Evolutionary conservation across 2,797 vertebrate genomes (phyloP).

Genomic region (Harpagifer antarcticus): DNA sequence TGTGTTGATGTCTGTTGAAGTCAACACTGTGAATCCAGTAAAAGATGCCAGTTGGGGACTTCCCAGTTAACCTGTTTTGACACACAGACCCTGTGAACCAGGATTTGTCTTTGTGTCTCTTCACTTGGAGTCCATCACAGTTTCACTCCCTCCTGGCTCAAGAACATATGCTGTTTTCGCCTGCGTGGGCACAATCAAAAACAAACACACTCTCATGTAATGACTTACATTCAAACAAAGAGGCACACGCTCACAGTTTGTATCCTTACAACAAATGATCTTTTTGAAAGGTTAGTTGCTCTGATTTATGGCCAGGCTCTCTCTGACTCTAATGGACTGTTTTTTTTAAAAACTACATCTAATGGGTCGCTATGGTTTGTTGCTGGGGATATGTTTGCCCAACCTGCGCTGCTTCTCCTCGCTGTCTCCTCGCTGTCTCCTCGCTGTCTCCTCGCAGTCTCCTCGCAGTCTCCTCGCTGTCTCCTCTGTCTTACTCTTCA

Average conservation of each 20-base stretch:
- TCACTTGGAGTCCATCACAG: neutral
- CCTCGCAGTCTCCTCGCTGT: neutral
- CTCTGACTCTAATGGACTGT: slow-evolving; percentile 55
- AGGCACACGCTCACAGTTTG: neutral
- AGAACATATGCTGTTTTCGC: slow-evolving; percentile 29
- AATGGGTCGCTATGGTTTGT: slow-evolving; percentile 49
- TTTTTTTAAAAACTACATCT: slow-evolving; percentile 35
- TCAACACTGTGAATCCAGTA: slow-evolving; percentile 13
- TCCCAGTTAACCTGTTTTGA: slow-evolving; percentile 8
- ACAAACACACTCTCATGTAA: neutral
- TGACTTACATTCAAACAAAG: slow-evolving; percentile 8
- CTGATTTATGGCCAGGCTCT: slow-evolving; percentile 23
- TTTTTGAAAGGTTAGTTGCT: slow-evolving; percentile 28
- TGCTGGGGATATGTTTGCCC: slow-evolving; percentile 59
- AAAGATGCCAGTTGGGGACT: neutral
- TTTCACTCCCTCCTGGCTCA: slow-evolving; percentile 24
- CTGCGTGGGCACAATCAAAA: slow-evolving; percentile 5
- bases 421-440: neutral
- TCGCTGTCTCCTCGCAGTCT: neutral
- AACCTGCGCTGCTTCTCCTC: neutral
- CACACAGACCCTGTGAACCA: neutral
- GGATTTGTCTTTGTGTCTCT: neutral
- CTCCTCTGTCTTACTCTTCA: neutral
- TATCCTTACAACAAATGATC: slow-evolving; percentile 39
- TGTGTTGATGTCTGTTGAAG: slow-evolving; percentile 24